Evolutionary conservation across 2,797 vertebrate species (phyloP).

Genomic region (Oryzias dopingdopingensis): DNA sequence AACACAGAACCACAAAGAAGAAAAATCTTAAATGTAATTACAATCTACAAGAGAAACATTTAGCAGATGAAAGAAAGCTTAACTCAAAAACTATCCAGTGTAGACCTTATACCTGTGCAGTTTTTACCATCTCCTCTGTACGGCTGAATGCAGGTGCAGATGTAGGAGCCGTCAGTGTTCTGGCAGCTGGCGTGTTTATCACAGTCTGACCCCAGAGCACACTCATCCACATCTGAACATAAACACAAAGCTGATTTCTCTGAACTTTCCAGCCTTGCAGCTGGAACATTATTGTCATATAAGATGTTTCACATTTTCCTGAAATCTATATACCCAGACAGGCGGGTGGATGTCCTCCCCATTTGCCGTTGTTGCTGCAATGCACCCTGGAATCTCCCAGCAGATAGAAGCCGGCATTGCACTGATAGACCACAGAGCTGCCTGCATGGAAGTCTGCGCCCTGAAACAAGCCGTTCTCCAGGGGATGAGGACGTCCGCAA

Average conservation of each 20-base stretch:
- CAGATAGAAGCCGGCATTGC: constrained; percentile 90
- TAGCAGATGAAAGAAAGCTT: too few species aligned
- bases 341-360: constrained; percentile 87
- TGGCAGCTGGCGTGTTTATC: constrained; percentile 86
- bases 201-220: constrained; percentile 93
- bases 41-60: too few species aligned
- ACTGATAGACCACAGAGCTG: constrained; percentile 88
- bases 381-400: constrained; percentile 89
- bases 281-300: not conserved
- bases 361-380: constrained; percentile 88
- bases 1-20: constrained; percentile 6
- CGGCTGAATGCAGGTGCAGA: constrained; percentile 86
- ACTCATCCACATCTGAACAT: constrained; percentile 90
- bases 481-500: constrained; percentile 84
- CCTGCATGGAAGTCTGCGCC: constrained; percentile 87
- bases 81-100: too few species aligned
- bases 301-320: not conserved
- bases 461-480: constrained; percentile 88
- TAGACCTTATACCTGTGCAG: constrained; percentile 85
- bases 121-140: constrained; percentile 93
- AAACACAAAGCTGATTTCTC: constrained; percentile 1
- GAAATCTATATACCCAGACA: constrained; percentile 84
- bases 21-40: not conserved
- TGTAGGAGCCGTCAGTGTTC: constrained; percentile 93
- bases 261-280: not conserved